Evolutionary conservation across 1,140 invertebrate genomes (phyloP).

Genomic region (Euura saliciscinereae): DNA sequence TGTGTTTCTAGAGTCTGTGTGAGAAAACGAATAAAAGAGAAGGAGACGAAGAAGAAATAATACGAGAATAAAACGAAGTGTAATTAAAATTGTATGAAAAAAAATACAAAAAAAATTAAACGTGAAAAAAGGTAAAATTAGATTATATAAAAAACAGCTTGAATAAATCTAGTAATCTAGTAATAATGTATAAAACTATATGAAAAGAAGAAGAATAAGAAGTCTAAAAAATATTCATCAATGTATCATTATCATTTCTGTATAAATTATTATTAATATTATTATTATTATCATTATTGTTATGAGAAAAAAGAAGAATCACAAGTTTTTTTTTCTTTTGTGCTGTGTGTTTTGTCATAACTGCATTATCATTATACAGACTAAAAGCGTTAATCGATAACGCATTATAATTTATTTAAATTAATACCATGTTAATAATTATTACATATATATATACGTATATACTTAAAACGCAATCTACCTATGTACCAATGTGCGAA

Average conservation of each 20-base stretch:
- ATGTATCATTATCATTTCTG: background rate
- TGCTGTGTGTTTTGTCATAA: slow-evolving; percentile 5
- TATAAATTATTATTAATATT: background rate
- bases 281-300: background rate
- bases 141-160: background rate
- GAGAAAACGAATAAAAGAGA: background rate
- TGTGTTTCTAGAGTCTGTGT: background rate
- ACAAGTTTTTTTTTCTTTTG: background rate
- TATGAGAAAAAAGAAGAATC: too few species aligned
- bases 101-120: background rate
- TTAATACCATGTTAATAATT: too few species aligned
- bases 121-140: background rate
- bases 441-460: too few species aligned
- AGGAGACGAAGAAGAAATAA: background rate
- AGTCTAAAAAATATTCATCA: too few species aligned
- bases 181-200: background rate
- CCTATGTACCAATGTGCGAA: too few species aligned
- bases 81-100: background rate
- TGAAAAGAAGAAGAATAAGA: too few species aligned
- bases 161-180: background rate
- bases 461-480: too few species aligned
- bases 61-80: background rate
- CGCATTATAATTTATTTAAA: too few species aligned
- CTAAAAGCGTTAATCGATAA: too few species aligned
- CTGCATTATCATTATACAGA: background rate